A percentile compares a stretch with the other conserved stretches of the same genome.
These are phyloP conservation scores for Ormyrus rosae DNA, from an alignment of 2,888 invertebrate genomes.

Conservation along the genomic window DNA sequence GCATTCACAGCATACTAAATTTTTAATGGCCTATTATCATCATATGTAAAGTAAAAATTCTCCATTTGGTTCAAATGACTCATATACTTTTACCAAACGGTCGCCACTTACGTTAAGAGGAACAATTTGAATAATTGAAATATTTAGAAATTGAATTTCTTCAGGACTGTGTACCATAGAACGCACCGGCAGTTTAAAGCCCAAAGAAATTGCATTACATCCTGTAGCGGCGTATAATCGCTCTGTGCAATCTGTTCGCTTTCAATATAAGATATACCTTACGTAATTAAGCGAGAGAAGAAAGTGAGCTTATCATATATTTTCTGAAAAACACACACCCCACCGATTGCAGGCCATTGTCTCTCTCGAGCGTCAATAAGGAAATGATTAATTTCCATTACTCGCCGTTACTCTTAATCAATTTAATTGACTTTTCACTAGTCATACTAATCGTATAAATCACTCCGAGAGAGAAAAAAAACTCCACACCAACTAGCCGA, in stretches of 20 bases:
- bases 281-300: background rate
- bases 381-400: conserved; percentile 2
- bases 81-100: too few species aligned
- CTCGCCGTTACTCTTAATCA: background rate
- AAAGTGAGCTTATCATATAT: background rate
- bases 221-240: too few species aligned
- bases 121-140: too few species aligned
- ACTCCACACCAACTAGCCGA: background rate
- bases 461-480: background rate
- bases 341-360: background rate
- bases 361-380: conserved; percentile 8
- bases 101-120: too few species aligned
- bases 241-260: background rate
- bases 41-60: too few species aligned
- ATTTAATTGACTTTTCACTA: conserved; percentile 23
- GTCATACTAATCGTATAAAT: background rate
- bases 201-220: too few species aligned
- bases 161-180: too few species aligned
- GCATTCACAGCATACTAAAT: too few species aligned
- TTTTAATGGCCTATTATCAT: too few species aligned
- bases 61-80: too few species aligned
- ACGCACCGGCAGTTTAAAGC: too few species aligned
- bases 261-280: background rate
- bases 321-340: background rate
- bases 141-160: too few species aligned